A percentile compares a stretch with the other conserved stretches of the same genome.
Evolutionary conservation across 1,140 invertebrate species (phyloP).

Genomic region (Penaeus japonicus): DNA sequence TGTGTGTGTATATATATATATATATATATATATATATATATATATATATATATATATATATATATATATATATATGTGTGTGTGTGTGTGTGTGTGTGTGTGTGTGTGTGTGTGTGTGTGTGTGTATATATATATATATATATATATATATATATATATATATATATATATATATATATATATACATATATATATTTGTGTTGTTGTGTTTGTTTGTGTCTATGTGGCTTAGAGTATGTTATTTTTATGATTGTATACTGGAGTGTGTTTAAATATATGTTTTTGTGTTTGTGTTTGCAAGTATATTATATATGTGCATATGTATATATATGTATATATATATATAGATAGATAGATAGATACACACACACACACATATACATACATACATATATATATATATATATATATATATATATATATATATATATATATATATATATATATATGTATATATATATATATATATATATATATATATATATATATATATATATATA

Average conservation of each 20-base stretch:
- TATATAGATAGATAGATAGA: neutral
- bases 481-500: no score
- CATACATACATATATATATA: neutral
- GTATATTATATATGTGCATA: neutral
- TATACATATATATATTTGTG: conserved; percentile 33
- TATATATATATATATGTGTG: conserved; percentile 15
- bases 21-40: conserved; percentile 2
- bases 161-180: conserved; percentile 40
- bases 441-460: no score
- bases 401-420: no score
- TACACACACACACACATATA: conserved; percentile 1
- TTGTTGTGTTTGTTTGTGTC: neutral
- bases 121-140: conserved; percentile 13
- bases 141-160: conserved; percentile 26
- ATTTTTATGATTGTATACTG: no score
- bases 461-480: no score
- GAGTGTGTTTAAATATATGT: neutral
- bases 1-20: neutral
- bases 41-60: conserved; percentile 29
- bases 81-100: neutral
- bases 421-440: no score
- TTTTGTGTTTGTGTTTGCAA: neutral
- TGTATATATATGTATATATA: neutral
- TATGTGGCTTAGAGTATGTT: no score
- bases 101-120: neutral